Evolutionary conservation across 2,113 vertebrate species (phyloP).

Genomic region (Tonatia bakeri): DNA sequence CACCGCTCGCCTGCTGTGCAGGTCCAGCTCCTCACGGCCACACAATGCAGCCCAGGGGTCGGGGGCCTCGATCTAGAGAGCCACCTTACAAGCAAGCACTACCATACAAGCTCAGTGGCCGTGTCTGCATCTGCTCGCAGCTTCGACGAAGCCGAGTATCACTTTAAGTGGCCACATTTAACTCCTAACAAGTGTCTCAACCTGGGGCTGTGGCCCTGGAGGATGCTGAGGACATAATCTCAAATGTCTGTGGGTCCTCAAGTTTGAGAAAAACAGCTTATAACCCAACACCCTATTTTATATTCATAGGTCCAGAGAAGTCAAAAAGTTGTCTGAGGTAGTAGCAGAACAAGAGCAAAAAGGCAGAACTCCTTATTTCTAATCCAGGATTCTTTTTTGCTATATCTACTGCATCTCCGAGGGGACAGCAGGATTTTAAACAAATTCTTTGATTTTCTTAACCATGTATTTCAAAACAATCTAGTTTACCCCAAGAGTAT

Average conservation of each 20-base stretch:
- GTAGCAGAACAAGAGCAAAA: neutral
- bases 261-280: conserved; percentile 14
- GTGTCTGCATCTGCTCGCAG: neutral
- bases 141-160: neutral
- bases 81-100: neutral
- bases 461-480: neutral
- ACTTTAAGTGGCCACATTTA: neutral
- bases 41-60: too few relatives aligned
- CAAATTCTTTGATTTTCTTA: neutral
- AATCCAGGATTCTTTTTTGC: neutral
- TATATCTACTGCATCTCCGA: neutral
- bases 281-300: neutral
- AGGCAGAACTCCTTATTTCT: neutral
- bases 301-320: neutral
- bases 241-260: neutral
- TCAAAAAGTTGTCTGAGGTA: neutral
- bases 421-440: neutral
- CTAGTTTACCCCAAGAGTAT: neutral
- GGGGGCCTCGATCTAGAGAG: neutral
- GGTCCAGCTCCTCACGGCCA: too few relatives aligned
- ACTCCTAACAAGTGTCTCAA: neutral
- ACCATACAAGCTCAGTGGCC: neutral
- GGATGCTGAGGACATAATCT: neutral
- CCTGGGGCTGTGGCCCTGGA: neutral
- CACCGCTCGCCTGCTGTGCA: too few relatives aligned